Conservation (phyloP, 2,797 vertebrate species). For the Chrysocyon brachyurus region DNA sequence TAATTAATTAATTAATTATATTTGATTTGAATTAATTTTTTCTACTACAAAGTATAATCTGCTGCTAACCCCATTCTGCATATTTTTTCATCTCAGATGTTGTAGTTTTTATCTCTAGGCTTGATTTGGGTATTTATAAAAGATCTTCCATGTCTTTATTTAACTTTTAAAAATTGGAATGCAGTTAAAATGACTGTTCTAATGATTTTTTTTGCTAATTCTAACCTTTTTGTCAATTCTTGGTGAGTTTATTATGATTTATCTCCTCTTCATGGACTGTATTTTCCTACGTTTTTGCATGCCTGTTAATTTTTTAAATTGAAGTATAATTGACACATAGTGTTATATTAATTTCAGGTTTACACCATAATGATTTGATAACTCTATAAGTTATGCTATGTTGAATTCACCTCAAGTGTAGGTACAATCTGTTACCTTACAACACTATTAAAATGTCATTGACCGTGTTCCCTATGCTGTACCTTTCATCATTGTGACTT, state of each 20-base stretch:
- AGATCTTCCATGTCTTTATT: background rate
- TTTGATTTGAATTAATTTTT: background rate
- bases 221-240: constrained; percentile 27
- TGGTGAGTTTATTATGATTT: constrained; percentile 61
- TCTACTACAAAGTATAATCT: background rate
- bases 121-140: background rate
- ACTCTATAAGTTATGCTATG: background rate
- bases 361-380: background rate
- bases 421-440: background rate
- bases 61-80: background rate
- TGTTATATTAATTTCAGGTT: background rate
- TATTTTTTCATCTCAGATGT: constrained; percentile 46
- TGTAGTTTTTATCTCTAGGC: constrained; percentile 9
- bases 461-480: background rate
- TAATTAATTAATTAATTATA: no score
- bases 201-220: constrained; percentile 20
- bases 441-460: background rate
- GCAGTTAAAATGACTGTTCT: constrained; percentile 31
- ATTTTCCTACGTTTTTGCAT: constrained; percentile 8
- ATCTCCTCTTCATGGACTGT: background rate
- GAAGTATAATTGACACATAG: background rate
- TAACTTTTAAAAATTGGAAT: constrained; percentile 30
- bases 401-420: background rate
- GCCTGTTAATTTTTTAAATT: background rate
- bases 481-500: background rate